Base-by-base conservation (phyloP, 2,888 invertebrate species). In the Tenthredo amoena region DNA sequence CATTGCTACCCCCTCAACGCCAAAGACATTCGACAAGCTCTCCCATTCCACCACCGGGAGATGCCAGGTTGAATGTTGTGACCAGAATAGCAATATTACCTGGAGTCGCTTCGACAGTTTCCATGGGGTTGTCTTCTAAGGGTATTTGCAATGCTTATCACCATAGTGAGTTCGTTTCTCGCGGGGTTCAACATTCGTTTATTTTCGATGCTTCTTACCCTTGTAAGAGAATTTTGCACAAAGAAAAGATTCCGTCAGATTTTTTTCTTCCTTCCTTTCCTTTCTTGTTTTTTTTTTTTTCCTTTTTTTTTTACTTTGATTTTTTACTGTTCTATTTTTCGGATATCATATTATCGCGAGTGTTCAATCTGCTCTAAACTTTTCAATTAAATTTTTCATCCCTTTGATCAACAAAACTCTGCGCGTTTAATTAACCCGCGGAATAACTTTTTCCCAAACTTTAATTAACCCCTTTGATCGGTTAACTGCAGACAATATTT, bases 61-160 rank as follows among this genome's bases (percentile, higher is more conserved):
- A 86, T 86, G 72, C 83, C 81, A 40, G 40, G 81, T 21, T 81
- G 58, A 81, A 40, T 62, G 40, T 40, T 89, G 87, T 88, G 88
- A 89, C 88, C 87, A 87, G 89, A 89, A 89, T 89, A 86, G 87
- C 87, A 87, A 89, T 89, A 88, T 86, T 87, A 87, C 87, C 85
- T 86, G 84, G 81, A 47, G 85, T 71, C 84, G 76, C 86, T 85
- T 86, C 85, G 85, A 88, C 88, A 86, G 86, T 89, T 87, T 87
- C 86, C 86, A 77, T 87, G 79, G 83, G 86, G n/a, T 3, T 21
- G 40, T 40, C 7, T 21, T 40, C 26, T 7, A 34, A 81, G 62
- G 37, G 62, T 81, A 81, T 37, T 81, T 62, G 62, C 58, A 62
- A 81, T 62, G 58, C 31, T 81, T 21, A 62, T 81, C 50, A 12